Conservation (phyloP, 2,888 invertebrate genomes). For the Sinodicranocentrus sp. region DNA sequence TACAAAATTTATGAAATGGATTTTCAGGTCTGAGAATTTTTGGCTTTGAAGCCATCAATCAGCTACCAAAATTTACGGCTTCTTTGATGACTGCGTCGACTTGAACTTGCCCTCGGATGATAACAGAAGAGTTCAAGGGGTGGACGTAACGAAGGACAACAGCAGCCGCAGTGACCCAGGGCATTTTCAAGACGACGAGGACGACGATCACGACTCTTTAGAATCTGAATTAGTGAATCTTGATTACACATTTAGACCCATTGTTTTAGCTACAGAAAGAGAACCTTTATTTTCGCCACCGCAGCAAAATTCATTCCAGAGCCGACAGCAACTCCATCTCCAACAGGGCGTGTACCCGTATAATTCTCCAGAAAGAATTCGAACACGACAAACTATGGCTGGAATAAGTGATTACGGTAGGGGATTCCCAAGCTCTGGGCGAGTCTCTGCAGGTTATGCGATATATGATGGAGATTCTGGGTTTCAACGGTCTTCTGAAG, state of each 20-base stretch:
- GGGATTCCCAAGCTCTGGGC: conserved; percentile 41
- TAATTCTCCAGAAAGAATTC: conserved; percentile 29
- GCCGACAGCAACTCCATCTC: neutral
- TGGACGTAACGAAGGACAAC: conserved; percentile 43
- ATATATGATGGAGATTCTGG: conserved; percentile 59
- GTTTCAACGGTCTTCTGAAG: conserved; percentile 54
- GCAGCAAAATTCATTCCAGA: conserved; percentile 1
- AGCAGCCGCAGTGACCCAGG: conserved; percentile 36
- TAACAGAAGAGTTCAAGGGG: conserved; percentile 5
- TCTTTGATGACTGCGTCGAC: conserved; percentile 66
- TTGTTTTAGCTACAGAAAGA: conserved; percentile 41
- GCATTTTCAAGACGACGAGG: conserved; percentile 60
- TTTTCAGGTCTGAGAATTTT: too few relatives aligned
- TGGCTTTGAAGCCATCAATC: neutral
- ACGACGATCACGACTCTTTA: conserved; percentile 57
- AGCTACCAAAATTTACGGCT: conserved; percentile 74
- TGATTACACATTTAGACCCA: conserved; percentile 66
- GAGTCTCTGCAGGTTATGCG: conserved; percentile 53
- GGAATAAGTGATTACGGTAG: conserved; percentile 73
- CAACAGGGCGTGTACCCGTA: conserved; percentile 14
- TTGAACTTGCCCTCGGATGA: conserved; percentile 42
- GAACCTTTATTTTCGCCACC: conserved; percentile 39
- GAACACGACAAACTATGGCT: conserved; percentile 69
- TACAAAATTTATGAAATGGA: too few relatives aligned
- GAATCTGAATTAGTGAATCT: conserved; percentile 64